Percentiles rank a stretch among this genome's conserved stretches.
These are phyloP conservation scores for Nesoenas mayeri DNA, from an alignment of 2,113 vertebrate species.

Conservation along the genomic window DNA sequence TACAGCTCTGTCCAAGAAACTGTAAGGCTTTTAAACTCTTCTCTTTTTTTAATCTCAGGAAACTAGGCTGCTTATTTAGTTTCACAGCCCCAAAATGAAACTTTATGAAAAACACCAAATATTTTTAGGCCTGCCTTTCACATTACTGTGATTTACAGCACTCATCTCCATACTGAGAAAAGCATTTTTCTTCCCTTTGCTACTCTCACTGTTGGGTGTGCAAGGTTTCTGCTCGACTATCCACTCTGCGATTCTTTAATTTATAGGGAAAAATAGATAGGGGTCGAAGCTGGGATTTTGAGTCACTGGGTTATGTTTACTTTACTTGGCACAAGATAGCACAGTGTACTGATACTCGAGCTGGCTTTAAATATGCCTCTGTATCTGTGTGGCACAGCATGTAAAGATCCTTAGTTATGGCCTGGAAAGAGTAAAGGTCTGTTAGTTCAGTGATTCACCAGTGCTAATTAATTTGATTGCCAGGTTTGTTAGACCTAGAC, in stretches of 20 bases:
- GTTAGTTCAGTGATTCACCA: neutral
- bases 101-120: neutral
- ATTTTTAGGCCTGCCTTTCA: neutral
- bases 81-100: neutral
- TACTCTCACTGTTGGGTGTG: neutral
- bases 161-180: neutral
- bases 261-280: neutral
- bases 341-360: neutral
- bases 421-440: neutral
- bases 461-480: slow-evolving; percentile 46
- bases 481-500: slow-evolving; percentile 10
- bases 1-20: neutral
- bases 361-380: neutral
- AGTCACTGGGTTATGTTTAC: slow-evolving; percentile 7
- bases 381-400: neutral
- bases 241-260: neutral
- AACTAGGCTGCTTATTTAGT: neutral
- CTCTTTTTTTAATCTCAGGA: neutral
- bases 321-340: neutral
- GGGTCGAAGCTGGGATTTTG: neutral
- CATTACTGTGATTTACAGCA: neutral
- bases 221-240: neutral
- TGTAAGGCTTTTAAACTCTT: neutral
- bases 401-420: neutral
- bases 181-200: neutral